These are phyloP conservation scores for Calliopsis andreniformis DNA, from an alignment of 1,140 invertebrate genomes.

Conservation along the genomic window DNA sequence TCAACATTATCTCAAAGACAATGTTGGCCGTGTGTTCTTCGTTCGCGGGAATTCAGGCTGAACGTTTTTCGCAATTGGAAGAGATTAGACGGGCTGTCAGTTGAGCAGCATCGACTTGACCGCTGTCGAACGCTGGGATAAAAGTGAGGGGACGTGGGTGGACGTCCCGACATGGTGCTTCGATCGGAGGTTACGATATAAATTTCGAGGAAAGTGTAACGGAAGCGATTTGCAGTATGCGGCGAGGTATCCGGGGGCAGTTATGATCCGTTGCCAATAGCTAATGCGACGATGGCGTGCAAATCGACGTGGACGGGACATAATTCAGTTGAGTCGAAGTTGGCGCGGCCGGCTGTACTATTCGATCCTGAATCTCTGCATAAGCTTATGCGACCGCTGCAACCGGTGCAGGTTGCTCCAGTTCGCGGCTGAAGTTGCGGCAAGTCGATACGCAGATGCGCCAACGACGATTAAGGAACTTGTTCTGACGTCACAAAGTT, in stretches of 20 bases:
- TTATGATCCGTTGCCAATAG: slow-evolving; percentile 78
- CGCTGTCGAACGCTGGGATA: slow-evolving; percentile 7
- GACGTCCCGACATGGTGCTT: not conserved
- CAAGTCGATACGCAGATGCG: slow-evolving; percentile 43
- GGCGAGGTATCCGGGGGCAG: slow-evolving; percentile 71
- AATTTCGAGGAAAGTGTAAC: slow-evolving; percentile 74
- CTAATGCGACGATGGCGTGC: slow-evolving; percentile 76
- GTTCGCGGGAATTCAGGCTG: not conserved
- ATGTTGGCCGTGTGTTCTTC: too few relatives aligned
- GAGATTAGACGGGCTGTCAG: slow-evolving; percentile 54
- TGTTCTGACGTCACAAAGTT: slow-evolving; percentile 34
- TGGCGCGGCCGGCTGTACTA: slow-evolving; percentile 56
- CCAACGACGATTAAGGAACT: slow-evolving; percentile 49
- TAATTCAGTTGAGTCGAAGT: slow-evolving; percentile 75
- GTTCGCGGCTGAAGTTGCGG: slow-evolving; percentile 35
- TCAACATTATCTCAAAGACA: too few relatives aligned
- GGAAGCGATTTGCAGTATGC: slow-evolving; percentile 75
- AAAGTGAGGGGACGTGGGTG: slow-evolving; percentile 10
- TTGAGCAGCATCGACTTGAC: slow-evolving; percentile 46
- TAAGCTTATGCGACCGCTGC: slow-evolving; percentile 38
- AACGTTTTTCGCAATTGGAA: not conserved
- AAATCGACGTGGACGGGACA: slow-evolving; percentile 75
- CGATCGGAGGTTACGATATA: slow-evolving; percentile 58
- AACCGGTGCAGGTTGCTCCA: slow-evolving; percentile 45
- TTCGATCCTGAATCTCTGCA: slow-evolving; percentile 63